Percentiles rank a stretch among this genome's conserved stretches.
Evolutionary conservation across 2,113 vertebrate genomes (phyloP).

Genomic region (Cisticola juncidis): DNA sequence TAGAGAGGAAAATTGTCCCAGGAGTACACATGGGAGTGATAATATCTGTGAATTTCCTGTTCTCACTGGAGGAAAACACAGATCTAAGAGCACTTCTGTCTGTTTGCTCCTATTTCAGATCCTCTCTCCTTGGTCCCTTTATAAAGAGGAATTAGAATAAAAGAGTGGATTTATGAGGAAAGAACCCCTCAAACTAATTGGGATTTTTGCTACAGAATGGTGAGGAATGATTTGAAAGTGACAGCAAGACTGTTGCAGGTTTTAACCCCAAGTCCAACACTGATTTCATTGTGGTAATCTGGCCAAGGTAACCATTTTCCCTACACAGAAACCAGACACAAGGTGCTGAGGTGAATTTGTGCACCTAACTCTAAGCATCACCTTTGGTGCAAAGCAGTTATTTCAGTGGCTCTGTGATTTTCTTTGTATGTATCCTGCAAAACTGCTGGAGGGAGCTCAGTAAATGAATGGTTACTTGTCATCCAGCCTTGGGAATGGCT

Average conservation of each 20-base stretch:
- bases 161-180: neutral
- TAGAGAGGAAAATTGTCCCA: neutral
- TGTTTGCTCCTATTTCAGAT: neutral
- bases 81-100: neutral
- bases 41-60: neutral
- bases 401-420: neutral
- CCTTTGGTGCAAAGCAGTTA: neutral
- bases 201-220: neutral
- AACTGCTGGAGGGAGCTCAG: neutral
- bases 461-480: conserved; percentile 25
- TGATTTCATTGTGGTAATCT: neutral
- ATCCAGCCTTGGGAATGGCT: conserved; percentile 20
- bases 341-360: neutral
- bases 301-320: neutral
- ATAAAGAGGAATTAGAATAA: neutral
- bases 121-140: neutral
- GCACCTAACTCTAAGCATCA: neutral
- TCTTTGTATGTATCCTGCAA: neutral
- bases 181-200: neutral
- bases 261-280: neutral
- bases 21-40: neutral
- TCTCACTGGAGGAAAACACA: neutral
- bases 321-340: neutral
- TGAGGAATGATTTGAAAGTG: neutral
- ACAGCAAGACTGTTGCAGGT: neutral